These are phyloP conservation scores for Scylla paramamosain DNA, from an alignment of 1,140 invertebrate species.

Conservation along the genomic window DNA sequence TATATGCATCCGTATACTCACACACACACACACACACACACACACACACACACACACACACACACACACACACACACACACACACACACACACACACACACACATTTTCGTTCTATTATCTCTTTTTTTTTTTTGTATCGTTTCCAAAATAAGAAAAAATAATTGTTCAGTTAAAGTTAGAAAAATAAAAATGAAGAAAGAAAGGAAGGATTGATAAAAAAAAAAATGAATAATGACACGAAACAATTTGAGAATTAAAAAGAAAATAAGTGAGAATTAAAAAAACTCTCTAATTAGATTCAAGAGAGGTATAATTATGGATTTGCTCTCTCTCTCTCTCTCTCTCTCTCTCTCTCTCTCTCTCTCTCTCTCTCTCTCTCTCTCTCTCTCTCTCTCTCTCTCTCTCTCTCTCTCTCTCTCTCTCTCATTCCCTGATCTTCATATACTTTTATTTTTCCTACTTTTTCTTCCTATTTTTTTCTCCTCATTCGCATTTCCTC, in stretches of 20 bases:
- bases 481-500: neutral
- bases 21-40: constrained; percentile 19
- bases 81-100: too few relatives aligned
- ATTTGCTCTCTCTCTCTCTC: neutral
- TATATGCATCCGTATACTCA: neutral
- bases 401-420: neutral
- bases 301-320: neutral
- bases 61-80: too few relatives aligned
- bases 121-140: too few relatives aligned
- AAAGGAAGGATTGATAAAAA: neutral
- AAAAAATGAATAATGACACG: neutral
- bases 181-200: neutral
- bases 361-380: constrained; percentile 20
- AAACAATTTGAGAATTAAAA: too few relatives aligned
- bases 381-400: constrained; percentile 20
- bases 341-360: constrained; percentile 20
- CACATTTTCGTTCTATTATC: too few relatives aligned
- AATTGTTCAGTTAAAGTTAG: too few relatives aligned
- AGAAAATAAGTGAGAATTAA: too few relatives aligned
- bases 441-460: neutral
- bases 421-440: neutral
- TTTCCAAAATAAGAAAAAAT: too few relatives aligned
- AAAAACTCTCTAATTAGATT: neutral
- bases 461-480: neutral
- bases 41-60: neutral